Evolutionary conservation across 1,140 invertebrate species (phyloP), one percentile per base, ranked within the genome.

Genomic region (Drosophila prosaltans): DNA sequence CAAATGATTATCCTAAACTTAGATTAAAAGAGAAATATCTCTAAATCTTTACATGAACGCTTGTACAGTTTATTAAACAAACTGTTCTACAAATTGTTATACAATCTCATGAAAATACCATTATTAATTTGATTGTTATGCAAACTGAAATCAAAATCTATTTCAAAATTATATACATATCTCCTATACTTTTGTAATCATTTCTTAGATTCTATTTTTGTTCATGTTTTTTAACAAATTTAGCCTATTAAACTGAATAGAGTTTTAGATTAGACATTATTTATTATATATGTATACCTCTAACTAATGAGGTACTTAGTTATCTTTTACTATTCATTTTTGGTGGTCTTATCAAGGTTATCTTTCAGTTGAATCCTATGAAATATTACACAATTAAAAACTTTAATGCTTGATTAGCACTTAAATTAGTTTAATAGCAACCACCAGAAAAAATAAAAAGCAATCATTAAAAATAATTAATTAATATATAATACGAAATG

Each of bases 391-490:
- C 77, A 82, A 73, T 41, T 66, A 30, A 70, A 24, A 24, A 51
- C 45, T 55, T 63, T 77, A 73, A 36, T 64, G 67, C 54, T 69
- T 7, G 54, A 73, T 76, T 71, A 65, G 57, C 32, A 62, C 32
- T 57, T 24, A 62, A 69, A 79, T 76, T 63, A 54, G 62, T 81
- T 71, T 77, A 69, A 74, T 65, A 67, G 21, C 45, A 48, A 48
- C 45, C 16, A 88, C 59, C 66, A 66, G 59, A 16, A 54, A 76
- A 76, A 79, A 77, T 67, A 66, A 39, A 30, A 77, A 69, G 66
- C 65, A 78, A 88, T 81, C 80, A 81, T 70, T 78, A 68, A 73
- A 80, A 65, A 79, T 88, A 63, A 82, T 82, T 81, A 81, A 85
- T 85, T 86, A 81, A 77, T 79, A 88, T 69, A 79, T 73, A 86